A percentile compares a stretch with the other conserved stretches of the same genome.
Conservation (phyloP, 2,888 invertebrate species). For the Leucozona laternaria region DNA sequence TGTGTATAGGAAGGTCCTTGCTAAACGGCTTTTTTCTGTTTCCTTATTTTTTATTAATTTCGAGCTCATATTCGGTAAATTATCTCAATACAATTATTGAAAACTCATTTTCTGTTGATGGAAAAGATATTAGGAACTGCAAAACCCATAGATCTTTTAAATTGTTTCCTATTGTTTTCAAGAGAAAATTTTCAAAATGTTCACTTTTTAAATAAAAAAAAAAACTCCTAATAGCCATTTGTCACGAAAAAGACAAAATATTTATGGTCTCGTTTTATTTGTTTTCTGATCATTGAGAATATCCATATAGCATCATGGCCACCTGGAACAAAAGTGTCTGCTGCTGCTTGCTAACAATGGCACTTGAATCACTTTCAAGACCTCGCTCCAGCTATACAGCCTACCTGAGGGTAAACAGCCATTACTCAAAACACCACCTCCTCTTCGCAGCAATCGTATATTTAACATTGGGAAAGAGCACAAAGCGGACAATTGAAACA, state of each 20-base stretch:
- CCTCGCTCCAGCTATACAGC: not conserved
- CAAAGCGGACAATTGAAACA: constrained; percentile 59
- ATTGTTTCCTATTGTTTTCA: too few species aligned
- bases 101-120: too few species aligned
- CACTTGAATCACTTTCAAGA: constrained; percentile 16
- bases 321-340: constrained; percentile 20
- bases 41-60: too few species aligned
- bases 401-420: constrained; percentile 5
- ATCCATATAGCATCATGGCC: constrained; percentile 12
- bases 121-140: too few species aligned
- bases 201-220: not conserved
- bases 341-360: not conserved
- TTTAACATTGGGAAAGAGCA: constrained; percentile 23
- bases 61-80: too few species aligned
- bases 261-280: constrained; percentile 13
- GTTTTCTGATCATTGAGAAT: constrained; percentile 9
- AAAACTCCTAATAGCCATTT: not conserved
- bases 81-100: too few species aligned
- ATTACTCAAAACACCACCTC: constrained; percentile 27
- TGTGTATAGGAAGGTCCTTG: too few species aligned
- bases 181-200: too few species aligned
- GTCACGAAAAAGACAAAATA: constrained; percentile 8
- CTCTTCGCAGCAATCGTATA: constrained; percentile 13
- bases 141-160: too few species aligned
- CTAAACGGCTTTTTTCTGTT: too few species aligned